phyloP scores from a whole-genome alignment of 92 coral and sea anemone genomes.

The Porites divaricata region DNA sequence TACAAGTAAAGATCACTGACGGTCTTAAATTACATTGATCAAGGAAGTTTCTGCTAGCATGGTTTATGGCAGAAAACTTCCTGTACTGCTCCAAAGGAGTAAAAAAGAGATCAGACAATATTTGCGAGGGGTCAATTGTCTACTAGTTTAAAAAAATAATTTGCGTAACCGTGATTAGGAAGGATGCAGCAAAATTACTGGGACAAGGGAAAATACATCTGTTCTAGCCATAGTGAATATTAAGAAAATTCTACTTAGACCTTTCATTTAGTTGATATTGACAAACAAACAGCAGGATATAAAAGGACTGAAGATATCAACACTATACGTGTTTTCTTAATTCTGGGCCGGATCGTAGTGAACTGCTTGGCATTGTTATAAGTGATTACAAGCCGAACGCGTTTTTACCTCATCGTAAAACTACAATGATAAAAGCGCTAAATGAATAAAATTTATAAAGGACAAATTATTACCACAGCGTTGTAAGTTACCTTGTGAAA shows the following conservation, averaged over 20 bases:
- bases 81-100: background rate
- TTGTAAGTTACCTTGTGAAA: background rate
- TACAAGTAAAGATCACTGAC: background rate
- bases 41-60: background rate
- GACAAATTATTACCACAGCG: background rate
- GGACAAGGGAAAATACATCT: background rate
- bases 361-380: too few relatives aligned
- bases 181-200: background rate
- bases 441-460: background rate
- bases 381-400: too few relatives aligned
- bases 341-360: too few relatives aligned
- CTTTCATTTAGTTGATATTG: too few relatives aligned
- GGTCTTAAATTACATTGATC: background rate
- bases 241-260: background rate
- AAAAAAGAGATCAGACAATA: background rate
- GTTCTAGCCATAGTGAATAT: background rate
- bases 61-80: background rate
- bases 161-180: too few relatives aligned
- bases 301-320: too few relatives aligned
- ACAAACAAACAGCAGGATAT: too few relatives aligned
- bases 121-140: too few relatives aligned
- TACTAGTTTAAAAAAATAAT: too few relatives aligned
- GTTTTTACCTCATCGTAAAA: background rate
- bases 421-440: background rate
- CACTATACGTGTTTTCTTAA: too few relatives aligned